These are phyloP conservation scores for Caenorhabditis macrosperma DNA, from an alignment of 2,888 invertebrate species.

Conservation along the genomic window DNA sequence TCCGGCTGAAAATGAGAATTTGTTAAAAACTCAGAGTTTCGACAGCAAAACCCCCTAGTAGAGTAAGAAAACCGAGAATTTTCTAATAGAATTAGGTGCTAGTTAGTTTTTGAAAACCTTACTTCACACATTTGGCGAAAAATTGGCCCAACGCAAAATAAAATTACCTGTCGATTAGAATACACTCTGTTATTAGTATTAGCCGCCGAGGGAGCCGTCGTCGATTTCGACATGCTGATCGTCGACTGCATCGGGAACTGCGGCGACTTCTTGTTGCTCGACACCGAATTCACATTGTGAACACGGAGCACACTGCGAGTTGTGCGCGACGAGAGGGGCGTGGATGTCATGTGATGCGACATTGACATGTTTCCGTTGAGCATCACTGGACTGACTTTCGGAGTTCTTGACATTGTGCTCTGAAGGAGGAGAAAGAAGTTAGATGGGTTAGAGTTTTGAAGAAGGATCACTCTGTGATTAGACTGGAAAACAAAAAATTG, in stretches of 20 bases:
- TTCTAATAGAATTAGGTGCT: too few relatives aligned
- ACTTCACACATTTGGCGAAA: too few relatives aligned
- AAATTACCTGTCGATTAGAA: conserved; percentile 19
- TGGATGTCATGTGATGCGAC: not conserved
- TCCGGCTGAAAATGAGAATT: not conserved
- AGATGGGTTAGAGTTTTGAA: not conserved
- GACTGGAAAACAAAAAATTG: not conserved
- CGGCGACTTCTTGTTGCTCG: conserved; percentile 1
- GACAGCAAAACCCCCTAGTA: too few relatives aligned
- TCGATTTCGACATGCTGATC: conserved; percentile 23
- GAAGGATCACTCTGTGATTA: not conserved
- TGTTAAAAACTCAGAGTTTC: too few relatives aligned
- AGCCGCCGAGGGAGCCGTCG: not conserved
- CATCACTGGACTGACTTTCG: conserved; percentile 13
- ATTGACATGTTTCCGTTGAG: conserved; percentile 18
- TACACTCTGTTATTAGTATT: conserved; percentile 5
- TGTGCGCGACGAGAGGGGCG: conserved; percentile 39
- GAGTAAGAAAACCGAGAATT: too few relatives aligned
- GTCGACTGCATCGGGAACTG: conserved; percentile 1
- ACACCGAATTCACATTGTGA: conserved; percentile 40
- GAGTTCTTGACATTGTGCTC: conserved; percentile 42
- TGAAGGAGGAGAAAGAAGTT: conserved; percentile 6
- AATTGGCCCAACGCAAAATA: too few relatives aligned
- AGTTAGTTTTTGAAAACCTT: too few relatives aligned
- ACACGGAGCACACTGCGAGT: conserved; percentile 54